Percentiles rank a stretch among this genome's conserved stretches.
phyloP scores from a whole-genome alignment of 2,888 invertebrate species.

The Brachylomia viminalis region DNA sequence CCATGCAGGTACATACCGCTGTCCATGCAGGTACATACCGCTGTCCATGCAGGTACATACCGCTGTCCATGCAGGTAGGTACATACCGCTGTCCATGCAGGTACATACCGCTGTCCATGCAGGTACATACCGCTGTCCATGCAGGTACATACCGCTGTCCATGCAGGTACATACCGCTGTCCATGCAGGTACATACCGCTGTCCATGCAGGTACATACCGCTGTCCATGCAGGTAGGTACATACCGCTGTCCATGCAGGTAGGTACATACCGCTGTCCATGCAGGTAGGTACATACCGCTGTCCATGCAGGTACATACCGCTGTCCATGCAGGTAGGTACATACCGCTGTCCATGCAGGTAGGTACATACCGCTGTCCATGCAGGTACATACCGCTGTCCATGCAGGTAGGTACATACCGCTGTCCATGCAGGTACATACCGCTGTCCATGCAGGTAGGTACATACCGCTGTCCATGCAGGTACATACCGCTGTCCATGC shows the following conservation, averaged over 20 bases:
- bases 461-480: slow-evolving; percentile 96
- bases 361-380: slow-evolving; percentile 94
- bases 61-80: slow-evolving; percentile 95
- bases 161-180: slow-evolving; percentile 96
- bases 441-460: slow-evolving; percentile 95
- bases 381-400: slow-evolving; percentile 96
- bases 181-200: slow-evolving; percentile 95
- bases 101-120: no score
- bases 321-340: slow-evolving; percentile 94
- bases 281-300: slow-evolving; percentile 95
- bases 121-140: slow-evolving; percentile 96
- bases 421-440: slow-evolving; percentile 97
- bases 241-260: slow-evolving; percentile 97
- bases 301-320: slow-evolving; percentile 97
- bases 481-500: slow-evolving; percentile 97
- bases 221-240: slow-evolving; percentile 94
- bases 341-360: slow-evolving; percentile 97
- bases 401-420: slow-evolving; percentile 96
- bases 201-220: no score
- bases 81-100: slow-evolving; percentile 96
- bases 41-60: no score
- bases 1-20: no score
- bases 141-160: slow-evolving; percentile 93
- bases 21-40: slow-evolving; percentile 94
- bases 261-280: slow-evolving; percentile 94